phyloP scores from a whole-genome alignment of 2,888 invertebrate genomes.

The Schrankia costaestrigalis region DNA sequence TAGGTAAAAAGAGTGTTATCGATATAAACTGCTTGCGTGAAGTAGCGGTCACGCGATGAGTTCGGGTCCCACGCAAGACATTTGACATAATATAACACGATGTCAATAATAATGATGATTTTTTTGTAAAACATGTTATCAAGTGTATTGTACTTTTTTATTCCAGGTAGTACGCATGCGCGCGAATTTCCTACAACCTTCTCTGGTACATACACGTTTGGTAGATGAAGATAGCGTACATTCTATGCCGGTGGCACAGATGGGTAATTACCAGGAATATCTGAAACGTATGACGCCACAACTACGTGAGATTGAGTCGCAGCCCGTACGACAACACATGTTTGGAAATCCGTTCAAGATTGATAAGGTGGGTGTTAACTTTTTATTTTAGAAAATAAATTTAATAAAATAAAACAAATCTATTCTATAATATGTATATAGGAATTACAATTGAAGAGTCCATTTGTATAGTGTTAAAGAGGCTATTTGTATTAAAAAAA shows the following conservation, averaged over 20 bases:
- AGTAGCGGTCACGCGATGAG: no score
- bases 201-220: constrained; percentile 85
- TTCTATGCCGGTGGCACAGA: constrained; percentile 96
- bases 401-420: neutral
- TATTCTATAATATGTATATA: neutral
- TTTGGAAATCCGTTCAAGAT: constrained; percentile 99
- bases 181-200: constrained; percentile 93
- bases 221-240: constrained; percentile 96
- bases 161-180: constrained; percentile 92
- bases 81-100: no score
- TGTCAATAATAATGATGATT: no score
- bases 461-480: no score
- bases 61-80: no score
- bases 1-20: no score
- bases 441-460: neutral
- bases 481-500: no score
- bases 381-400: neutral
- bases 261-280: constrained; percentile 99
- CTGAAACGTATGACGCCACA: constrained; percentile 96
- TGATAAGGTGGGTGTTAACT: constrained; percentile 86
- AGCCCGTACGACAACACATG: constrained; percentile 97
- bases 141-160: no score
- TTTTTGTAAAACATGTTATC: no score
- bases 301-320: constrained; percentile 95
- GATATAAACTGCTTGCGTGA: no score